These are phyloP conservation scores for Nezara viridula DNA, from an alignment of 2,888 invertebrate genomes.

Conservation along the genomic window DNA sequence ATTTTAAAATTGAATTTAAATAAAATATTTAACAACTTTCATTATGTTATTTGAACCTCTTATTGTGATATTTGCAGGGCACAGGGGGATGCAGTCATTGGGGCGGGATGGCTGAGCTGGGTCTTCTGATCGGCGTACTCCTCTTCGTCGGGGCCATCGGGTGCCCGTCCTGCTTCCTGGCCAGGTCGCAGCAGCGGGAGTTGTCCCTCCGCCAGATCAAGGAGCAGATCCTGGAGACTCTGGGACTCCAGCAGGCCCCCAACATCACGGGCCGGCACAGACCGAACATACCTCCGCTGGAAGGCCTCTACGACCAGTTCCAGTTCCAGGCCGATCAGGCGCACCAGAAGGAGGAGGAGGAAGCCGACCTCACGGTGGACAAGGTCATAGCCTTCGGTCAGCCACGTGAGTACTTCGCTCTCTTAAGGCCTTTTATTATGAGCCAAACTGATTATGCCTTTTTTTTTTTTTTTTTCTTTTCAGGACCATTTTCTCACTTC, in stretches of 20 bases:
- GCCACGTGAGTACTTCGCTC: conserved; percentile 65
- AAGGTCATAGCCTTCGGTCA: conserved; percentile 79
- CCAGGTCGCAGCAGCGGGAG: conserved; percentile 74
- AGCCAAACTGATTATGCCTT: no score
- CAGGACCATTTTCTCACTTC: background rate
- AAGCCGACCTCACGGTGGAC: conserved; percentile 78
- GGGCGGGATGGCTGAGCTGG: conserved; percentile 55
- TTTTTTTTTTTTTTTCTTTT: background rate
- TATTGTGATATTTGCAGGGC: no score
- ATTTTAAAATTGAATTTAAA: no score
- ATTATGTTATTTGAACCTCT: no score
- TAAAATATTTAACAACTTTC: no score
- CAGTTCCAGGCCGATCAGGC: conserved; percentile 72
- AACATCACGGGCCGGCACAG: conserved; percentile 75
- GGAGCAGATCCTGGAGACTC: conserved; percentile 74
- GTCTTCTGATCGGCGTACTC: conserved; percentile 49
- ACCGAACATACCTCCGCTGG: conserved; percentile 69
- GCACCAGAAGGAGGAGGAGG: conserved; percentile 68
- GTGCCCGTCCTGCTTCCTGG: conserved; percentile 74
- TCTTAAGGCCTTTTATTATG: background rate
- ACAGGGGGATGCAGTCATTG: conserved; percentile 48
- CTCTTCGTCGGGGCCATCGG: conserved; percentile 63
- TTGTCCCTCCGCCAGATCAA: conserved; percentile 74
- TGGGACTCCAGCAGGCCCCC: conserved; percentile 74
- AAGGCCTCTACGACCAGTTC: conserved; percentile 67